Percentiles rank a stretch among this genome's conserved stretches.
Evolutionary conservation across 2,888 invertebrate species (phyloP).

Genomic region (Serripes groenlandicus): DNA sequence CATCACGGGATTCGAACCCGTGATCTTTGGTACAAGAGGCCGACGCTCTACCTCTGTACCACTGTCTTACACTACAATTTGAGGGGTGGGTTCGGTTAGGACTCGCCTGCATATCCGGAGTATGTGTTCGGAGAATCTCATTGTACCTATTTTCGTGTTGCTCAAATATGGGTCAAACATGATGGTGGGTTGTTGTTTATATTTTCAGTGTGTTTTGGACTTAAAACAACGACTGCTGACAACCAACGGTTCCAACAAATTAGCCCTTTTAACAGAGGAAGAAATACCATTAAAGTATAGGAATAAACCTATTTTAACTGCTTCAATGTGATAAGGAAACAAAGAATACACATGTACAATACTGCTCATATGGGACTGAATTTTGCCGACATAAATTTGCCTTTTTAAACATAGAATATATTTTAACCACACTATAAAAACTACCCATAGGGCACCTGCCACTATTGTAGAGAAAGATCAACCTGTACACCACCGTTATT

Average conservation of each 20-base stretch:
- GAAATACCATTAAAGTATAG: constrained; percentile 12
- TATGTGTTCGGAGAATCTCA: not conserved
- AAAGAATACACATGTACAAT: too few relatives aligned
- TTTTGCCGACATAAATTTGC: too few relatives aligned
- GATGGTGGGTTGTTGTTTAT: too few relatives aligned
- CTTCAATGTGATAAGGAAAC: not conserved
- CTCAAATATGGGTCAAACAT: too few relatives aligned
- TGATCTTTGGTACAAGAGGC: not conserved
- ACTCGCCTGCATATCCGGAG: not conserved
- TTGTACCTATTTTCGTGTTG: not conserved
- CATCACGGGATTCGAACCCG: too few relatives aligned
- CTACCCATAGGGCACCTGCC: too few relatives aligned
- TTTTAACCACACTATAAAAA: too few relatives aligned
- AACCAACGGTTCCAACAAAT: not conserved
- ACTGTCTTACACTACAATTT: not conserved
- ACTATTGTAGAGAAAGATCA: too few relatives aligned
- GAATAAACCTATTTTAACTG: not conserved
- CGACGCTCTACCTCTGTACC: not conserved
- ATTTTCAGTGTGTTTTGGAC: constrained; percentile 4
- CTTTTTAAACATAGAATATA: too few relatives aligned
- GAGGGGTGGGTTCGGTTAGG: not conserved
- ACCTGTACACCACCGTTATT: too few relatives aligned
- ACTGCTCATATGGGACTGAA: too few relatives aligned
- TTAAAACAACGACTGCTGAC: not conserved
- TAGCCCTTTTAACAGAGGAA: not conserved